Evolutionary conservation across 37 sponge, comb jelly and placozoan species (phyloP), one percentile per base, ranked within the genome.

Genomic region (Hexactinellida sp.): DNA sequence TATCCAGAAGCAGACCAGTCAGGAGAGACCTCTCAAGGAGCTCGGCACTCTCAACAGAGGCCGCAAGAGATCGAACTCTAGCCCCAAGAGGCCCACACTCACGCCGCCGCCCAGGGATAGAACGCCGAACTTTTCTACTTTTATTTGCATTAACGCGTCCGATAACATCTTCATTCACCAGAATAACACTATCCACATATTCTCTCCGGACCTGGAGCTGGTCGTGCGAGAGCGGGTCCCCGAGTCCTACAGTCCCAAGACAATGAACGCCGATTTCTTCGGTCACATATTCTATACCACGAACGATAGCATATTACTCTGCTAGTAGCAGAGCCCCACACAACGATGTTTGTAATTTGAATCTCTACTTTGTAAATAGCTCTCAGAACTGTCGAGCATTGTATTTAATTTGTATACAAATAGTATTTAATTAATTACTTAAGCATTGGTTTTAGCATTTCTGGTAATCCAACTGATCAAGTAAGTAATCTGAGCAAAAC

Each of bases 271-370:
- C 13, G 76, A 63, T n/a, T 63, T 63, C 30, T 63, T 63, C 30
- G 76, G 76, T 23, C 76, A 63, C 13, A 63, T 63, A 21, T 63
- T 63, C 76, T 63, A 63, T n/a, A 63, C 76, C 5, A 63, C 76
- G 5, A 28, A 63, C 25, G 76, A 63, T 7, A 63, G 34, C 13
- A 10, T 63, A 21, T 7, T 63, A 32, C 76, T 63, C 34, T 63
- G 76, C 13, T 63, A 63, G 34, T 41, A 41, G 13, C n/a, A n/a
- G n/a, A n/a, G n/a, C n/a, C n/a, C n/a, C n/a, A n/a, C n/a, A n/a
- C n/a, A n/a, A n/a, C n/a, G n/a, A n/a, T n/a, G n/a, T n/a, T n/a
- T n/a, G n/a, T n/a, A n/a, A n/a, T n/a, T n/a, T n/a, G n/a, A n/a
- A n/a, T n/a, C n/a, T n/a, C n/a, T n/a, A n/a, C n/a, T n/a, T n/a